Base-by-base conservation (phyloP, 2,797 vertebrate genomes). In the Typhlichthys eigenmanni region DNA sequence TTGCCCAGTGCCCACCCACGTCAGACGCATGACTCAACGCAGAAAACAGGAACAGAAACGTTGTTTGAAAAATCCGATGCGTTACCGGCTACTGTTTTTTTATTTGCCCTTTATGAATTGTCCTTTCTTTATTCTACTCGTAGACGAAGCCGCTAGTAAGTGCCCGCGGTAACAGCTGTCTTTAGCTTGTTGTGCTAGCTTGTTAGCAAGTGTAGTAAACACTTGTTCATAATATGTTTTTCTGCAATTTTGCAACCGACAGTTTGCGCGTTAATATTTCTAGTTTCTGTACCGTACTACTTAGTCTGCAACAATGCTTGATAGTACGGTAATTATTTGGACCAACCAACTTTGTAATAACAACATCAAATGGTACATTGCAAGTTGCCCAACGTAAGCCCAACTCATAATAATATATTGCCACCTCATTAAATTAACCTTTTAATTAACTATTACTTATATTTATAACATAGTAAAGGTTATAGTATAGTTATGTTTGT, bases 181-280 rank as follows among this genome's bases (percentile, higher is more conserved):
- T 81, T 74, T 88, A 81, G 83, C 79, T 58, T 4, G 56, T 57
- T 59, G 55, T 78, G 86, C 83, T 85, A 86, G 69, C 69, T 55
- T 49, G 55, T 68, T 80, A 75, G 76, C 78, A 49, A 48, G 19
- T 49, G 14, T 19, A 29, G 19, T 11, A 1, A 60, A 29, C 54
- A 60, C 12, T 48, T 52, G 3, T 43, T 8, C 47, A 57, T 13
- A 7, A 11, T 29, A 11, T 29, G 3, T 29, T 29, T 3, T 47
- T 16, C 10, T 9, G 46, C 63, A 34, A 38, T 24, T 52, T 32
- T 54, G 56, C 49, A 49, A 17, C 65, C 24, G 24, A 38, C 38
- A 45, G 43, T 57, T 14, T 16, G 4, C 8, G 38, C 12, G 9
- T 29, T 45, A 10, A 10, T 1, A 47, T 10, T 13, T 10, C 10